These are phyloP conservation scores for Drosophila rubida DNA, from an alignment of 2,888 invertebrate species.

Conservation along the genomic window DNA sequence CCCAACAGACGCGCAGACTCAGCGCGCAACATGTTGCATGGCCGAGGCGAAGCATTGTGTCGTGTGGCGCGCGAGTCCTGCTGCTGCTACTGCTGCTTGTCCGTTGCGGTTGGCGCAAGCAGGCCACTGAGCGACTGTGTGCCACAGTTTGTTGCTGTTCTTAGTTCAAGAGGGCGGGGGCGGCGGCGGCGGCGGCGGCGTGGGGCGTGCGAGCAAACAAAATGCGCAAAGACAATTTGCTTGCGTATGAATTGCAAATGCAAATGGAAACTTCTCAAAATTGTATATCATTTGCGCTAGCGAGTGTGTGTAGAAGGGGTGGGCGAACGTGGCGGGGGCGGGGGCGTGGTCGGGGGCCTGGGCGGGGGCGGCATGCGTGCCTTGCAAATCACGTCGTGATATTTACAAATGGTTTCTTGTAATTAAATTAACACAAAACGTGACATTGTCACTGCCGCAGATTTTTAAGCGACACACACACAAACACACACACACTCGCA, in stretches of 20 bases:
- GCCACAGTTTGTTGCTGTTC: not conserved
- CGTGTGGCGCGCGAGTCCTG: not conserved
- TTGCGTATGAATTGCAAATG: slow-evolving; percentile 68
- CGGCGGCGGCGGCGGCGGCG: not conserved
- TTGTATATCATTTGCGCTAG: slow-evolving; percentile 60
- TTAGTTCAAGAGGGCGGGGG: not conserved
- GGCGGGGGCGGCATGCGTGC: slow-evolving; percentile 49
- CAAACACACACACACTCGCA: slow-evolving; percentile 8
- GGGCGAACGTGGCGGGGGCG: slow-evolving; percentile 1
- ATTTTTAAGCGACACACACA: slow-evolving; percentile 69
- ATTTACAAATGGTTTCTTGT: slow-evolving; percentile 80
- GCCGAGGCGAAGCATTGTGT: slow-evolving; percentile 22
- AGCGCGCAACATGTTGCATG: slow-evolving; percentile 30
- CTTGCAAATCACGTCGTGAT: slow-evolving; percentile 78
- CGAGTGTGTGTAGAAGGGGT: slow-evolving; percentile 10
- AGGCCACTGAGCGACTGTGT: slow-evolving; percentile 1
- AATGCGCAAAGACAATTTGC: slow-evolving; percentile 52
- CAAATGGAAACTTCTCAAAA: slow-evolving; percentile 67
- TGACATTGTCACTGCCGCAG: slow-evolving; percentile 78
- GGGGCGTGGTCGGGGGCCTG: not conserved
- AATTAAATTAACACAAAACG: slow-evolving; percentile 80
- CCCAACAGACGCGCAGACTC: slow-evolving; percentile 42
- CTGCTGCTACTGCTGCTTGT: not conserved
- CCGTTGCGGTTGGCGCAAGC: slow-evolving; percentile 13
- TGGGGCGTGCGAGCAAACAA: slow-evolving; percentile 36